Evolutionary conservation across 2,797 vertebrate genomes (phyloP), one percentile per base, ranked within the genome.

Genomic region (Tangara arthus): DNA sequence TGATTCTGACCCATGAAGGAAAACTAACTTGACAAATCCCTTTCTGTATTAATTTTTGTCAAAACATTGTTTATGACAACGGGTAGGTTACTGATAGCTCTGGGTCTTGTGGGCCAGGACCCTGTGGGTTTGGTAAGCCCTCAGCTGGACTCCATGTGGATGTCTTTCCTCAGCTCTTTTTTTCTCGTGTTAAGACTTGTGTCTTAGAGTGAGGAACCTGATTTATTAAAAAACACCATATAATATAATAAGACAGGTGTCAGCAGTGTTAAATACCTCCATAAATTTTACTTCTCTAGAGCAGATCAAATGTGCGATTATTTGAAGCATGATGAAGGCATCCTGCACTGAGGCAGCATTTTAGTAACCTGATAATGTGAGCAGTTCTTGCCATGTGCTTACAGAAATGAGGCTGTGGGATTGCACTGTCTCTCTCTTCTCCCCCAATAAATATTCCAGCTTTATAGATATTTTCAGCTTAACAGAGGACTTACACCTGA

Each of bases 141-240:
- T 95, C 76, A 89, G 71, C 89, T 87, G 19, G 22, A 53, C 69
- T 94, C 95, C 94, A 39, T 57, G 93, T 27, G 35, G 93, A 61
- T 81, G 75, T 75, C 71, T 95, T 94, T 93, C 82, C 72, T 91
- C 32, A 37, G 73, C 59, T 92, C 47, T 7, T 95, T 77, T 55
- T 87, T 94, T 86, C 95, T 97, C 94, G 2, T 42, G 95, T 91
- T 94, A 77, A 93, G 87, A 87, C 94, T 95, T 94, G 92, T 93
- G 92, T 55, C 69, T 96, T 50, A 41, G 28, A 93, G 66, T 52
- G 85, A 55, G 88, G 94, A 65, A 82, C 53, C 59, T 85, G 89
- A 88, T 92, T 96, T 93, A 96, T 95, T 95, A 87, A 91, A 79
- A 95, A 93, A 3, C 6, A 18, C 78, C 90, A 84, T 85, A 64